Evolutionary conservation across 1,140 invertebrate species (phyloP).

Genomic region (Drosophila sucinea): DNA sequence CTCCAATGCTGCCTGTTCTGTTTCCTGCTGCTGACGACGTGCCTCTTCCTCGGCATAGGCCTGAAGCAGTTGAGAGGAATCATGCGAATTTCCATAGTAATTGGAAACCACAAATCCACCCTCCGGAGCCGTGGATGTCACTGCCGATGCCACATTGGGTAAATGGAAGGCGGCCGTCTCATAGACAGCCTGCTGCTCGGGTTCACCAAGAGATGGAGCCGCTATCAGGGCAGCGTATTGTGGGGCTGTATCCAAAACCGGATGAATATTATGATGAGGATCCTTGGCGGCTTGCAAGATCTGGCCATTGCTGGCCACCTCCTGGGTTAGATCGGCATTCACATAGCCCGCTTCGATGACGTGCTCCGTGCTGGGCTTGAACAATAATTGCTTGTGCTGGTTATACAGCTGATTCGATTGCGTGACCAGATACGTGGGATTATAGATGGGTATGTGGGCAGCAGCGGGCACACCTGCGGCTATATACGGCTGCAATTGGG

Average conservation of each 20-base stretch:
- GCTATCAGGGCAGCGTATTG: slow-evolving; percentile 77
- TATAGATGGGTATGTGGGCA: slow-evolving; percentile 77
- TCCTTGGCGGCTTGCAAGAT: slow-evolving; percentile 80
- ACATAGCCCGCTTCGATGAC: slow-evolving; percentile 69
- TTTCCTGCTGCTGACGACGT: slow-evolving; percentile 63
- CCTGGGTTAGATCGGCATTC: slow-evolving; percentile 75
- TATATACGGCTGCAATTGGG: slow-evolving; percentile 57
- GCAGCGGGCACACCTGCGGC: slow-evolving; percentile 58
- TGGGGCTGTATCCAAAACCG: slow-evolving; percentile 64
- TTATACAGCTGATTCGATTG: slow-evolving; percentile 80
- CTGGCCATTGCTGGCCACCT: slow-evolving; percentile 81
- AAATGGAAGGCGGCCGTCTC: slow-evolving; percentile 70
- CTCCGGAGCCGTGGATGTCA: slow-evolving; percentile 49
- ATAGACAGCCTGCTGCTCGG: slow-evolving; percentile 38
- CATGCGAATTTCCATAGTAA: slow-evolving; percentile 68
- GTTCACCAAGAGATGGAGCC: slow-evolving; percentile 62
- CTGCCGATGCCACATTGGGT: slow-evolving; percentile 55
- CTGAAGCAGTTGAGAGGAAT: slow-evolving; percentile 68
- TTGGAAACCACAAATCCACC: slow-evolving; percentile 79
- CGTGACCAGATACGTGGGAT: slow-evolving; percentile 81
- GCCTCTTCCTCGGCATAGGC: slow-evolving; percentile 74
- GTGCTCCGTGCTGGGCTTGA: slow-evolving; percentile 68
- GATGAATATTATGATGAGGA: slow-evolving; percentile 74
- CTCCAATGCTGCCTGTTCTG: slow-evolving; percentile 66
- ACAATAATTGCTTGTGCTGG: slow-evolving; percentile 80